Evolutionary conservation across 2,888 invertebrate genomes (phyloP).

Genomic region (Eupelmus urozonus): DNA sequence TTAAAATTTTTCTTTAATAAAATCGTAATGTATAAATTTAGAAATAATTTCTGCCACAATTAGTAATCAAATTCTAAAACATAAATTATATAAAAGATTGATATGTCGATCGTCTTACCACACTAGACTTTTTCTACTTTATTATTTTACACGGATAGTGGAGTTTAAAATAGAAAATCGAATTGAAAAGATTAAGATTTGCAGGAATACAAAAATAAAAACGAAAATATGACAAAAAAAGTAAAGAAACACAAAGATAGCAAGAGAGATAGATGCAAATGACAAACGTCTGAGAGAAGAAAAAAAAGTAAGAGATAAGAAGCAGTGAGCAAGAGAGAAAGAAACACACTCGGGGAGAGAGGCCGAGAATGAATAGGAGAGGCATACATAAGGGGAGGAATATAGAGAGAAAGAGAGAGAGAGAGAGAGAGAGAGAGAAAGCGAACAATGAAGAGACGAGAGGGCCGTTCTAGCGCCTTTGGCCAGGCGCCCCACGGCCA

Average conservation of each 20-base stretch:
- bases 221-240: slow-evolving; percentile 23
- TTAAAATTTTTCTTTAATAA: no score
- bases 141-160: no score
- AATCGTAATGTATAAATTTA: no score
- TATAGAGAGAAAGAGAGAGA: slow-evolving; percentile 69
- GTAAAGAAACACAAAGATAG: not conserved
- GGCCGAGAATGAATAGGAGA: slow-evolving; percentile 56
- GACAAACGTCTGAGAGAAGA: slow-evolving; percentile 8
- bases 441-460: slow-evolving; percentile 75
- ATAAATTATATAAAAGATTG: no score
- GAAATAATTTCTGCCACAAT: no score
- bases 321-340: not conserved
- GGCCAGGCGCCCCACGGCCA: slow-evolving; percentile 74
- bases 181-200: no score
- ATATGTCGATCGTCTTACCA: no score
- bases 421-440: slow-evolving; percentile 70
- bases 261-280: not conserved
- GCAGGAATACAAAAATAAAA: no score
- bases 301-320: slow-evolving; percentile 19
- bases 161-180: no score
- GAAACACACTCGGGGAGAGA: slow-evolving; percentile 41
- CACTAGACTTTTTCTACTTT: no score
- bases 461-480: slow-evolving; percentile 73
- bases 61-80: no score
- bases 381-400: slow-evolving; percentile 43